Base-by-base conservation (phyloP, 2,888 invertebrate genomes). In the Meganola albula region DNA sequence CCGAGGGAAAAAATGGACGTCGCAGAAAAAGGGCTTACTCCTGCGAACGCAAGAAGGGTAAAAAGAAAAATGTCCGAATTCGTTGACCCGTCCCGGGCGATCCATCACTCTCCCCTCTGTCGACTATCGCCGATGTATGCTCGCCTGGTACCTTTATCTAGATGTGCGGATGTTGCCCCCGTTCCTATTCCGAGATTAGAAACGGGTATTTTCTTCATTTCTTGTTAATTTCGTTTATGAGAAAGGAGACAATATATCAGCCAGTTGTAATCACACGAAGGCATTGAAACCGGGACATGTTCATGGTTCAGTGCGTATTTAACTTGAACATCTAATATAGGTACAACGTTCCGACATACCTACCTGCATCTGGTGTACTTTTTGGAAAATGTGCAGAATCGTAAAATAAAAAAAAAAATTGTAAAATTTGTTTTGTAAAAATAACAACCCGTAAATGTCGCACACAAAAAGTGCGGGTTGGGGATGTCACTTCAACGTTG, bases 11-110 rank as follows among this genome's bases (percentile, higher is more conserved):
- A 78, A 84, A 84, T 79, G 80, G 77, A 79, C 78, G 66, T 77
- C 74, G 76, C 77, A 79, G 74, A 78, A 84, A 84, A 84, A 83
- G 84, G 83, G 83, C 83, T 83, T 82, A 83, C 82, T 77, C 75
- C 74, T 74, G 78, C 80, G 77, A 82, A 80, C 76, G 77, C 77
- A 83, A 85, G 86, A 87, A 86, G 86, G 86, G 84, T 85, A 84
- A 85, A 86, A 87, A 87, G 87, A 87, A 85, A 85, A 86, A 87
- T 87, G 86, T 84, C 78, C 85, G 86, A 87, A 87, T 86, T 82
- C 86, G 87, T 86, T 87, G 87, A 87, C 87, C 87, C 87, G 85
- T 86, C 83, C 80, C 79, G 72, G 70, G 79, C 83, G 74, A 87
- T 87, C 87, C 86, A 87, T 87, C 87, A 86, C 85, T 78, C 79